Evolutionary conservation across 2,888 invertebrate species (phyloP).

Genomic region (Nomada fucata): DNA sequence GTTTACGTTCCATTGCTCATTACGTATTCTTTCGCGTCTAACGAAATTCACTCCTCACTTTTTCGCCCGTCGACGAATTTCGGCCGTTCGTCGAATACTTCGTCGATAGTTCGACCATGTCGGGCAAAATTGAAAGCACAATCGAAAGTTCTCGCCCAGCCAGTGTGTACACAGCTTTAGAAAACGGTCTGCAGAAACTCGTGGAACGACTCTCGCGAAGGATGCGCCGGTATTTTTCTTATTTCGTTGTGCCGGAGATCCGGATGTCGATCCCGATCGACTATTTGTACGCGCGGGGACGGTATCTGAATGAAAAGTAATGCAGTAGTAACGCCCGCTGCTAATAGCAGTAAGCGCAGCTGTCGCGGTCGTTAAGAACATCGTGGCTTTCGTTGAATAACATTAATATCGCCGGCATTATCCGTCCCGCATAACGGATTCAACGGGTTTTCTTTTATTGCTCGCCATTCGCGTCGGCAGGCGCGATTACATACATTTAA

Average conservation of each 20-base stretch:
- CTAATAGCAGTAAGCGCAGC: slow-evolving; percentile 46
- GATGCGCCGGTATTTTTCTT: slow-evolving; percentile 61
- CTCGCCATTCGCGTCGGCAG: not conserved
- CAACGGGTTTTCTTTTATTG: slow-evolving; percentile 34
- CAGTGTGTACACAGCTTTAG: slow-evolving; percentile 41
- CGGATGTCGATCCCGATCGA: slow-evolving; percentile 67
- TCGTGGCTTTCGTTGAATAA: slow-evolving; percentile 36
- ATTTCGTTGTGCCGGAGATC: slow-evolving; percentile 56
- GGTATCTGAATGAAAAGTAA: slow-evolving; percentile 61
- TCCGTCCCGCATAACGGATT: slow-evolving; percentile 34
- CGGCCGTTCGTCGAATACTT: not conserved
- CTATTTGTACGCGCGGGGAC: slow-evolving; percentile 59
- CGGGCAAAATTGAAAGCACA: slow-evolving; percentile 12
- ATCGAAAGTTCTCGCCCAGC: slow-evolving; percentile 27
- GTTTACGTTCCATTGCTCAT: not conserved
- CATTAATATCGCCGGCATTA: slow-evolving; percentile 46
- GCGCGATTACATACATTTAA: slow-evolving; percentile 32
- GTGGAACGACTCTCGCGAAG: slow-evolving; percentile 56
- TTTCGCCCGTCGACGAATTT: not conserved
- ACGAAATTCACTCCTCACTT: not conserved
- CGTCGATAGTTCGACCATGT: not conserved
- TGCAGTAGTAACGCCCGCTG: slow-evolving; percentile 54
- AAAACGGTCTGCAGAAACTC: slow-evolving; percentile 48
- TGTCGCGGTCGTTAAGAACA: slow-evolving; percentile 46
- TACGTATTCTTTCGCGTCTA: not conserved